Evolutionary conservation across 2,113 vertebrate genomes (phyloP), one percentile per base, ranked within the genome.

Genomic region (Dromiciops gliroides): DNA sequence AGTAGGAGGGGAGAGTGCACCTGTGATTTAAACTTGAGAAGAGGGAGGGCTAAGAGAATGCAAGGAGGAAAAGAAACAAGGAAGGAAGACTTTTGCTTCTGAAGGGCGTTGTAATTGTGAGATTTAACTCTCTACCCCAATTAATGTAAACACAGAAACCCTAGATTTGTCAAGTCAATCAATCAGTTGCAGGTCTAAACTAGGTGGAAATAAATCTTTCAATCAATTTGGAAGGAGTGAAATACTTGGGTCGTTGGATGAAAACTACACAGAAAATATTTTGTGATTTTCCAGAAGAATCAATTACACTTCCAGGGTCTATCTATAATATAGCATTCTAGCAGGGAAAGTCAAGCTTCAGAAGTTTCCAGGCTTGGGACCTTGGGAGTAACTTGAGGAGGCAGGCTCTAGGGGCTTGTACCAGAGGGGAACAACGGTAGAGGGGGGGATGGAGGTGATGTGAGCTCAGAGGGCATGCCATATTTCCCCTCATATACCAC

Each of bases 11-110:
- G 95, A 97, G 0, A 95, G 95, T 92, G 88, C 95, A 94, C 94
- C 6, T 2, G n/a, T 22, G 37, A 44, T 83, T 83, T 83, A 83
- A 44, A 83, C 37, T 83, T 83, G n/a, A 83, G 67, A 83, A 83
- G n/a, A 83, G 89, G 14, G 83, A 50, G 89, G 47, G 52, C 91
- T 96, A 95, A 48, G 56, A 94, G 96, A 93, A 93, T 95, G 50
- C 52, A 22, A 47, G 50, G 90, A 96, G 96, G 97, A 97, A 98
- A 96, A 96, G 98, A 97, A 98, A 98, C 92, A 53, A 92, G 94
- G 28, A 89, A 94, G 90, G 50, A 1, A 1, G 51, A 90, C 37
- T 75, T 22, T 75, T n/a, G 16, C 37, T n/a, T 75, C 37, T 75
- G 67, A n/a, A 22, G 37, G n/a, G 6, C 44, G 67, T 83, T 7